Evolutionary conservation across 2,888 invertebrate species (phyloP), one percentile per base, ranked within the genome.

Genomic region (Monoplex corrugatus): DNA sequence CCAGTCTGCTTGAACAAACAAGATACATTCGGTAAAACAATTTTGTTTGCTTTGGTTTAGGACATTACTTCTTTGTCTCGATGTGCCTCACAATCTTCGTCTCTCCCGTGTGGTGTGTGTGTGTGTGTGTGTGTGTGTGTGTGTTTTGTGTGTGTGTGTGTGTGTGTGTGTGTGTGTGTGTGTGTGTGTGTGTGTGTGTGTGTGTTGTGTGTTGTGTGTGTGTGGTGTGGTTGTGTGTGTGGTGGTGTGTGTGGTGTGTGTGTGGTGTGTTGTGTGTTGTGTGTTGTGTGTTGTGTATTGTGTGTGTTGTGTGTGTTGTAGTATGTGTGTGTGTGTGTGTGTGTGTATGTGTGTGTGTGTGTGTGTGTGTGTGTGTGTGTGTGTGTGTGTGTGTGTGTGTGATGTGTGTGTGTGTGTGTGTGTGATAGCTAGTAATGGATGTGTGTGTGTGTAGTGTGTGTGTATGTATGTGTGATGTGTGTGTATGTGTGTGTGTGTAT

Each of bases 381-480:
- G n/a, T n/a, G n/a, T n/a, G n/a, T n/a, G n/a, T n/a, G n/a, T n/a
- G n/a, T n/a, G n/a, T n/a, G n/a, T n/a, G n/a, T n/a, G n/a, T n/a
- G n/a, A n/a, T n/a, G n/a, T n/a, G n/a, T n/a, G n/a, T n/a, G n/a
- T n/a, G n/a, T n/a, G n/a, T n/a, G n/a, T n/a, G n/a, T n/a, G n/a
- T n/a, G n/a, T n/a, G n/a, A n/a, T n/a, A n/a, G n/a, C n/a, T n/a
- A n/a, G n/a, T n/a, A n/a, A n/a, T n/a, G n/a, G n/a, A n/a, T n/a
- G n/a, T n/a, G n/a, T n/a, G n/a, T n/a, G n/a, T n/a, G n/a, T 72
- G 72, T 72, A n/a, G 72, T 72, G 72, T 72, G 72, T 78, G 78
- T 78, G 78, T 78, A 40, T 72, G 72, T 72, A 35, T 72, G 72
- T 72, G 72, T 72, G 72, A 28, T 63, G 63, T 63, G 63, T 63